Evolutionary conservation across 23 tunicate genomes (phyloP), one percentile per base, ranked within the genome.

Genomic region (Diplosoma virens): DNA sequence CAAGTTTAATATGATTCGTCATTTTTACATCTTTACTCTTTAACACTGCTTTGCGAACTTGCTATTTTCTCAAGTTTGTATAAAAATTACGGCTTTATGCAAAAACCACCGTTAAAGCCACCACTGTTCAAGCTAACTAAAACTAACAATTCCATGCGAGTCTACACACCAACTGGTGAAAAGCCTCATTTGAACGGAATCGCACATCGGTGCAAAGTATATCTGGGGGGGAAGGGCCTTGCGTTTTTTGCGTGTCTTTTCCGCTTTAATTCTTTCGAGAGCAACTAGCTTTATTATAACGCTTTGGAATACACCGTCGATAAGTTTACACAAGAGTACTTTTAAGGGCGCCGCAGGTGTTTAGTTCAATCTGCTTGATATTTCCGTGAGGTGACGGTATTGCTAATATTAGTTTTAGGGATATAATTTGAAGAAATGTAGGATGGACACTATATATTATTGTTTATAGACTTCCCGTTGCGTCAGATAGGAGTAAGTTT

Each of bases 171-270:
- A 35, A 59, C 27, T 22, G 47, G 53, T 68, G 50, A 52, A 50
- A 47, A 66, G 31, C 64, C 25, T 45, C 28, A 2, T 50, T 5
- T 37, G 55, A 33, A 25, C 24, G 32, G 11, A 0, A 68, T 80
- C 3, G 72, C 84, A 80, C 84, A 7, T 53, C 56, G 37, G 84
- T 80, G 84, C 72, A 54, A 80, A 80, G 77, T 68, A 26, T 80
- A 80, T 80, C n/a, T n/a, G n/a, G n/a, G n/a, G n/a, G n/a, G 54
- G 22, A 67, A 59, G 32, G 77, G 55, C 36, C 28, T 24, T 20
- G 59, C 29, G 20, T 67, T 63, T 67, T 67, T 67, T 80, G 27
- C 36, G 23, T 61, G 3, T 26, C 35, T 61, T 61, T 61, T 27
- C 35, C 21, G 35, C 34, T 28, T 61, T 3, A 16, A 26, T 29